Conservation (phyloP, 2,113 vertebrate species). For the Daphoenositta chrysoptera region DNA sequence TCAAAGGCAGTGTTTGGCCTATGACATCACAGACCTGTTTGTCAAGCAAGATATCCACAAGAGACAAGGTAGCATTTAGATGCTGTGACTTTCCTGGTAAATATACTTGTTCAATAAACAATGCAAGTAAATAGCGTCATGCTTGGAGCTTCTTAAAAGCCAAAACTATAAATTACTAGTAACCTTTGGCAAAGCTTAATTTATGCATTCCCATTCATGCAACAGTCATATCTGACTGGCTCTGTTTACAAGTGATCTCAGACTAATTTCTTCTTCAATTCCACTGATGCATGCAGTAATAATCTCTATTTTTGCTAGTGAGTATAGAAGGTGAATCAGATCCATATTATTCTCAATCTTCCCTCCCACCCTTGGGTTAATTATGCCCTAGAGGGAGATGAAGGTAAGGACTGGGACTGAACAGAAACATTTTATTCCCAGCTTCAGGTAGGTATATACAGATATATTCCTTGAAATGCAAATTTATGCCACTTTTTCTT, state of each 20-base stretch:
- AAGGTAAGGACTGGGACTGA: not conserved
- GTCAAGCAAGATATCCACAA: not conserved
- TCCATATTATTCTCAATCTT: not conserved
- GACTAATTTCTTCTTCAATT: conserved; percentile 13
- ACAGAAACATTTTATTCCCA: not conserved
- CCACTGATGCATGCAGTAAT: conserved; percentile 5
- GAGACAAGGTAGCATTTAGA: not conserved
- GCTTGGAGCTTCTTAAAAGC: not conserved
- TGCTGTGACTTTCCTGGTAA: not conserved
- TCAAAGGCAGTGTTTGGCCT: conserved; percentile 35
- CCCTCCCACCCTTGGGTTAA: not conserved
- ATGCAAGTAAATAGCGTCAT: not conserved
- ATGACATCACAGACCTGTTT: not conserved
- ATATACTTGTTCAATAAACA: not conserved
- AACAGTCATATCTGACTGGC: conserved; percentile 19
- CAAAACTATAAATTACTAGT: conserved; percentile 17
- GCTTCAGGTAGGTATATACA: not conserved
- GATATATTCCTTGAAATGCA: not conserved
- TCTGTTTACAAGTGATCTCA: conserved; percentile 17
- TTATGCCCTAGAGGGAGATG: not conserved
- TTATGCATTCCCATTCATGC: not conserved
- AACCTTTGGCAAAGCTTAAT: conserved; percentile 12
- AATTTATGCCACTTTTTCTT: not conserved
- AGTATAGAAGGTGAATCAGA: conserved; percentile 15
- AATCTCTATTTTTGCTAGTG: not conserved